A percentile compares a stretch with the other conserved stretches of the same genome.
phyloP scores from a whole-genome alignment of 2,797 vertebrate genomes.

The Phoxinus dragarum region DNA sequence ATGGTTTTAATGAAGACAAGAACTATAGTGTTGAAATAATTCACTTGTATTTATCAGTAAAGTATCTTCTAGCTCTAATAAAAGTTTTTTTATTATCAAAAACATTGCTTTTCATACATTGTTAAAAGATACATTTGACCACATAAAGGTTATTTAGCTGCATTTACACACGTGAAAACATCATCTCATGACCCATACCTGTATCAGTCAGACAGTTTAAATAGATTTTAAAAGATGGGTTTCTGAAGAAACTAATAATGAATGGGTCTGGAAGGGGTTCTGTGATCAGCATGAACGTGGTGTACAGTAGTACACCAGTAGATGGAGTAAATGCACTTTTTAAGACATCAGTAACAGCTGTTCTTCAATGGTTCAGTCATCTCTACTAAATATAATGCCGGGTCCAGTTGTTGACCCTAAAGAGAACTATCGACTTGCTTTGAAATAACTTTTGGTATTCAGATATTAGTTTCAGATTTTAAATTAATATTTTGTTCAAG shows the following conservation, averaged over 20 bases:
- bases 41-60: neutral
- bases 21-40: neutral
- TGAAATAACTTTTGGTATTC: neutral
- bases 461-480: neutral
- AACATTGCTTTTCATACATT: neutral
- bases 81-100: neutral
- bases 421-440: neutral
- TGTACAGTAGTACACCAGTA: conserved; percentile 45
- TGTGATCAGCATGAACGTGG: neutral
- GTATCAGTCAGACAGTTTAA: neutral
- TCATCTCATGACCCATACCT: neutral
- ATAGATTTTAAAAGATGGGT: neutral
- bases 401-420: neutral
- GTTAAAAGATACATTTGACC: neutral
- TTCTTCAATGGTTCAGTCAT: neutral
- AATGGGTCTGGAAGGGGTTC: neutral
- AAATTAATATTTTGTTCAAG: neutral
- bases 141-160: conserved; percentile 2
- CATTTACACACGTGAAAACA: neutral
- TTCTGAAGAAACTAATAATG: neutral
- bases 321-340: conserved; percentile 52
- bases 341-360: neutral
- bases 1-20: neutral
- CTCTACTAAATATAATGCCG: neutral
- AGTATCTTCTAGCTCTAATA: neutral